Base-by-base conservation (phyloP, 2,797 vertebrate genomes). In the Ctenopoma multispine region DNA sequence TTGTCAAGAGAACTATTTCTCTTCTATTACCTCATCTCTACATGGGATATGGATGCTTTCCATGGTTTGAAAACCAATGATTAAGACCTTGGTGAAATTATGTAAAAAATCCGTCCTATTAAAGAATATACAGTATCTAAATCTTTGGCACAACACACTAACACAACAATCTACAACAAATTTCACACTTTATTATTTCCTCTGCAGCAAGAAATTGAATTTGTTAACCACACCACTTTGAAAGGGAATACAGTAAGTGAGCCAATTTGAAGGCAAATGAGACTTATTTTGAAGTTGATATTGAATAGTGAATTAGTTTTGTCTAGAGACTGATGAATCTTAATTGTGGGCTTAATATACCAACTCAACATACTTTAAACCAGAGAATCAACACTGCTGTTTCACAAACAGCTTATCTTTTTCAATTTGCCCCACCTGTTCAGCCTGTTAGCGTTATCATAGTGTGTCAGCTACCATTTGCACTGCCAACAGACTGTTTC, bases 351-450 rank as follows among this genome's bases (percentile, higher is more conserved):
- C n/a, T n/a, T 49, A 23, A 34, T 47, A 59, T 20, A 53, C 54
- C 18, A 47, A 36, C 24, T 68, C 10, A 58, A 12, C 40, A 47
- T 40, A 54, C 13, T 38, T 46, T 31, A 14, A 18, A 34, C 44
- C 10, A 9, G 1, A n/a, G 11, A 21, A 4, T 5, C 29, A 9
- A 15, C 17, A 27, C 13, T n/a, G n/a, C 58, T 78, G 47, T 43
- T 14, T 17, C 47, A 29, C 18, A 23, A 51, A 34, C 46, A 51
- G 54, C 43, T 74, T 58, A 54, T 61, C 47, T 36, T 29, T 71
- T 62, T 71, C 29, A 63, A 71, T 49, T 17, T 23, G 47, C 29
- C 21, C 70, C 21, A 51, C 46, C 34, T 40, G 36, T 41, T n/a
- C n/a, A n/a, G 14, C 24, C 29, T 5, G 56, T 43, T 51, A 40